Evolutionary conservation across 35 echinoderm and acorn worm species (phyloP).

Genomic region (Apostichopus parvimensis): DNA sequence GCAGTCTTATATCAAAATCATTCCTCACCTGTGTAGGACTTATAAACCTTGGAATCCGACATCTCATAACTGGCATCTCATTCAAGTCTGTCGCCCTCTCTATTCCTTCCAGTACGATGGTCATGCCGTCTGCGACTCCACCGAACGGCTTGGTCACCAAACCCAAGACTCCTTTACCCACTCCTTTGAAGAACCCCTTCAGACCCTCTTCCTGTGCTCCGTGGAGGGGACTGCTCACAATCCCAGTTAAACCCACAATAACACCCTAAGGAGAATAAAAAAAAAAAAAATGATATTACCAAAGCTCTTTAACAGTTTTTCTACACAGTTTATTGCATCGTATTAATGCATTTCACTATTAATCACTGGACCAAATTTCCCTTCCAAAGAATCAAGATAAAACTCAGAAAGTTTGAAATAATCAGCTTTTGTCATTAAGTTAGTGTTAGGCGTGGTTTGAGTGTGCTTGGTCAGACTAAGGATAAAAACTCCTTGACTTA

Average conservation of each 20-base stretch:
- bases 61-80: slow-evolving; percentile 71
- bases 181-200: slow-evolving; percentile 98
- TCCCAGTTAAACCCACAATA: slow-evolving; percentile 79
- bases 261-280: slow-evolving; percentile 65
- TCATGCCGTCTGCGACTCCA: slow-evolving; percentile 84
- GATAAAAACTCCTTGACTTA: too few relatives aligned
- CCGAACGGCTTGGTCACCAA: slow-evolving; percentile 83
- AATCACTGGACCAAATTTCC: too few relatives aligned
- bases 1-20: too few relatives aligned
- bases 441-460: too few relatives aligned
- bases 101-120: slow-evolving; percentile 90
- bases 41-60: slow-evolving; percentile 87
- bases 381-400: too few relatives aligned
- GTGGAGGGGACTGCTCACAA: slow-evolving; percentile 78
- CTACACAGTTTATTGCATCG: too few relatives aligned
- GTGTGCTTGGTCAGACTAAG: too few relatives aligned
- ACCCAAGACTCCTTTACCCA: slow-evolving; percentile 87
- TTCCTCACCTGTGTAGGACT: slow-evolving; percentile 76
- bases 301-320: too few relatives aligned
- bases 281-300: too few relatives aligned
- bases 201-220: slow-evolving; percentile 91
- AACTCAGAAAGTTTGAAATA: not conserved
- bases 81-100: slow-evolving; percentile 87
- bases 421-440: too few relatives aligned
- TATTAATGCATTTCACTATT: too few relatives aligned